Percentiles rank a stretch among this genome's conserved stretches.
Evolutionary conservation across 1,140 invertebrate species (phyloP).

Genomic region (Cotesia vestalis): DNA sequence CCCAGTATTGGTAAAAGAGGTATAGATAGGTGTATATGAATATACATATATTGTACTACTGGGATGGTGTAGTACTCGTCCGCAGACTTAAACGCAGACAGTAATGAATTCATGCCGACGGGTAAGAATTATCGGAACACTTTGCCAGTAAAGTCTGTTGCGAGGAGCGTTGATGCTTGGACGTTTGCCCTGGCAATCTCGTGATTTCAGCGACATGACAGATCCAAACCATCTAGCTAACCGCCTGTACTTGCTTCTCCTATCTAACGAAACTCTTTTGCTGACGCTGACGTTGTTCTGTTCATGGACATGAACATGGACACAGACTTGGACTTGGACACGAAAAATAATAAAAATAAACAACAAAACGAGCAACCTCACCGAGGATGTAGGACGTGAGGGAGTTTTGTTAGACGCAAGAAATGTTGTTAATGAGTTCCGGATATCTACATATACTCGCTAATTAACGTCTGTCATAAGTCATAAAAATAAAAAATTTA

Average conservation of each 20-base stretch:
- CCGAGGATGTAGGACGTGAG: conserved; percentile 17
- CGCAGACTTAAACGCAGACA: not conserved
- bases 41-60: too few species aligned
- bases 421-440: conserved; percentile 37
- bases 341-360: not conserved
- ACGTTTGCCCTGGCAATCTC: conserved; percentile 39
- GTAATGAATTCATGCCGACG: conserved; percentile 39
- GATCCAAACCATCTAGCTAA: not conserved
- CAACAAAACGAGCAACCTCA: not conserved
- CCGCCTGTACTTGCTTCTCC: not conserved
- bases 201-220: conserved; percentile 27
- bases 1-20: not conserved
- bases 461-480: too few species aligned
- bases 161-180: conserved; percentile 18
- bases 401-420: conserved; percentile 23
- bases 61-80: not conserved
- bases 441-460: conserved; percentile 34
- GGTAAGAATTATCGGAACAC: conserved; percentile 38
- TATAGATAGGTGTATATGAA: too few species aligned
- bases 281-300: too few species aligned
- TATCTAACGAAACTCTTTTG: not conserved
- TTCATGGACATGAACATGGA: not conserved
- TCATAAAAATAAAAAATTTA: too few species aligned
- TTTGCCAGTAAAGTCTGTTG: conserved; percentile 10
- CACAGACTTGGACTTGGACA: not conserved